phyloP scores from a whole-genome alignment of 1,140 invertebrate species.

The Platyura marginata region DNA sequence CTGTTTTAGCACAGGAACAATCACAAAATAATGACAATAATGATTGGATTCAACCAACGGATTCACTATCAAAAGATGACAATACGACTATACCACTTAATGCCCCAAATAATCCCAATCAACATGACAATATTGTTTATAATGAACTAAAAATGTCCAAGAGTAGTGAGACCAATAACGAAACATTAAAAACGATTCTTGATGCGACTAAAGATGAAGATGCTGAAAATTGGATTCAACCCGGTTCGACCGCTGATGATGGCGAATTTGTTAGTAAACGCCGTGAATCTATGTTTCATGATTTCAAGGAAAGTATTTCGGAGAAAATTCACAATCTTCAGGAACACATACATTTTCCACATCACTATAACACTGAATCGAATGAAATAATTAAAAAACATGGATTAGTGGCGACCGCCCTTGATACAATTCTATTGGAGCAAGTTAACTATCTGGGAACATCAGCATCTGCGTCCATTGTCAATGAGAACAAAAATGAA shows the following conservation, averaged over 20 bases:
- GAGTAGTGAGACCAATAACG: neutral
- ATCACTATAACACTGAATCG: neutral
- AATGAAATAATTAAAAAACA: conserved; percentile 3
- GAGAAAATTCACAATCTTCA: conserved; percentile 1
- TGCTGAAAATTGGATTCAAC: conserved; percentile 19
- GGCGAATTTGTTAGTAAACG: conserved; percentile 13
- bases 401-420: conserved; percentile 26
- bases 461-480: conserved; percentile 16
- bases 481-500: conserved; percentile 6
- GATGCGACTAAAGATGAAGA: conserved; percentile 8
- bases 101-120: neutral
- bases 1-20: conserved; percentile 24
- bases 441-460: conserved; percentile 19
- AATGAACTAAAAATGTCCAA: neutral
- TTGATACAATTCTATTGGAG: conserved; percentile 30
- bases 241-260: conserved; percentile 16
- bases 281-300: conserved; percentile 13
- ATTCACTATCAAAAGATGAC: neutral
- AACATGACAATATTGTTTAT: neutral
- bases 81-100: neutral
- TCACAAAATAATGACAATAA: neutral
- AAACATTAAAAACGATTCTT: too few species aligned
- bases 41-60: conserved; percentile 1
- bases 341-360: conserved; percentile 8
- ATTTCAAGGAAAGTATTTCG: conserved; percentile 11